Conservation (phyloP, 2,797 vertebrate species). For the Xenops minutus region DNA sequence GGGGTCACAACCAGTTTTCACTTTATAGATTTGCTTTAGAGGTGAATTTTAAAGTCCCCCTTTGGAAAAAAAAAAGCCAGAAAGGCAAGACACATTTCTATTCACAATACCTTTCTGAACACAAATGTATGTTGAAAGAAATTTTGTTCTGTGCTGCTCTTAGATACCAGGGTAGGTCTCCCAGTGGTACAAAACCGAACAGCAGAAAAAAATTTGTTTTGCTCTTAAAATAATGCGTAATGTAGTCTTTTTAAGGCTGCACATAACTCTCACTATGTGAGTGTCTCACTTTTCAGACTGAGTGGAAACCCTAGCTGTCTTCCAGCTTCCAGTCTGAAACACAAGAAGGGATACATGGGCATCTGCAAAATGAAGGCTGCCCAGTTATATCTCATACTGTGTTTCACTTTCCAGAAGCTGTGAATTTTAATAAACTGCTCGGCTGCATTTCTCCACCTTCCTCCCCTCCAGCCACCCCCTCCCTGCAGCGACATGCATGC, state of each 20-base stretch:
- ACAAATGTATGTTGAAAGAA: not conserved
- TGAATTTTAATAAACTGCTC: not conserved
- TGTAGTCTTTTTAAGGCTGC: slow-evolving; percentile 14
- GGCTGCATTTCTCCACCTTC: not conserved
- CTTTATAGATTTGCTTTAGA: not conserved
- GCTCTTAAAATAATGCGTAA: slow-evolving; percentile 28
- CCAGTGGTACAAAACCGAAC: not conserved
- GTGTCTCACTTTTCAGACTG: slow-evolving; percentile 35
- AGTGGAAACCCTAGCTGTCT: slow-evolving; percentile 31
- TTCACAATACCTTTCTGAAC: not conserved
- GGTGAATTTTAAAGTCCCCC: not conserved
- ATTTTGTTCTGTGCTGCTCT: not conserved
- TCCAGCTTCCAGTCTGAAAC: slow-evolving; percentile 36
- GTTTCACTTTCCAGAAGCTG: not conserved
- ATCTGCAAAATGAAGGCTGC: not conserved
- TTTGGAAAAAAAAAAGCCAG: not conserved
- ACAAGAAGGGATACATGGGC: not conserved
- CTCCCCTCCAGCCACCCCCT: not conserved
- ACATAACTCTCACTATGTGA: not conserved
- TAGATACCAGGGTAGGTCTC: not conserved
- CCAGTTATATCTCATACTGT: not conserved
- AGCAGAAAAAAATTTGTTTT: not conserved
- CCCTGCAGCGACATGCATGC: not conserved
- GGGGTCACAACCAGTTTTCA: not conserved
- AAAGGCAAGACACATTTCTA: not conserved